Evolutionary conservation across 2,888 invertebrate species (phyloP), one percentile per base, ranked within the genome.

Genomic region (Thymelicus acteon): DNA sequence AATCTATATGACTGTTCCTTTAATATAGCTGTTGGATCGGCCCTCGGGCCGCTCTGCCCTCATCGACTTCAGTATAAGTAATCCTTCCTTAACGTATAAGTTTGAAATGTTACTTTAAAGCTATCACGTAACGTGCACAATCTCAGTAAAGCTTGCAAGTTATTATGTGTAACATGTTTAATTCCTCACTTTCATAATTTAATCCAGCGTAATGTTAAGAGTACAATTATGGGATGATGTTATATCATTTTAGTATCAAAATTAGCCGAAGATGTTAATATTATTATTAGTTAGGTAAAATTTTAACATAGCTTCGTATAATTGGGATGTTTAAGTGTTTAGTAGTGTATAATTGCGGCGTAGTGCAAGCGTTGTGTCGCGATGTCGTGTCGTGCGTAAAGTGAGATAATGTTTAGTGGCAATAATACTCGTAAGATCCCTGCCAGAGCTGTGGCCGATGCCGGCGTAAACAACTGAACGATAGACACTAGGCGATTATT

Each of bases 211-310:
- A 94, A 94, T 92, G 82, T 93, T 94, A 94, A 94, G 94, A 94
- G 94, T 94, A 94, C 94, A 94, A 94, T 31, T 93, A 92, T 91
- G 90, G 91, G 84, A 93, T 92, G 92, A 91, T 93, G 90, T 91
- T 90, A 92, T 93, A 93, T 94, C 94, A 93, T 90, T 92, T 91
- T 93, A 94, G 94, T 93, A 94, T 94, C 94, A 94, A 94, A 94
- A 92, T 94, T 94, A 94, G 92, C 94, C 94, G 93, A 94, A 94
- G 93, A 94, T 91, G 92, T 92, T 93, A 93, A 92, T 92, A 92
- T 90, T 88, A 88, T 88, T 90, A 92, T 92, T 94, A 94, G 92
- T 90, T 94, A 94, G 91, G 89, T 90, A 86, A 93, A 92, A 90
- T 91, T 92, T 94, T 90, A 92, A 92, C 86, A 91, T 94, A 94